Evolutionary conservation across 2,113 vertebrate genomes (phyloP), one percentile per base, ranked within the genome.

Genomic region (Salvelinus fontinalis): DNA sequence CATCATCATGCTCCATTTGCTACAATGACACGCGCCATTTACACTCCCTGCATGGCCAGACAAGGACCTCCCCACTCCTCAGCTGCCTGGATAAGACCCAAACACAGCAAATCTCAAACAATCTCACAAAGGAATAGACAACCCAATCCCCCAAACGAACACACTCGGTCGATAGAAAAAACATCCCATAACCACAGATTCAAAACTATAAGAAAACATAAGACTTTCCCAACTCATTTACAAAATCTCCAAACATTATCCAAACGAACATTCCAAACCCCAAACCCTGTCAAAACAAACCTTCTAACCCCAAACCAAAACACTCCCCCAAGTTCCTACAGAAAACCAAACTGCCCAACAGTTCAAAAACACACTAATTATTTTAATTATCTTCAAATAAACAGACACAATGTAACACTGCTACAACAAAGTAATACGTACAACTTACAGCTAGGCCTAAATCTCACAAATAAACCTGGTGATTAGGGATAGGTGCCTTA

Each of bases 1-100:
- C 78, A 84, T 89, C 86, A 68, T 75, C 79, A 81, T 7, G 75
- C 85, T 91, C 84, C 88, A 90, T 91, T 90, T 90, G 75, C 83
- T 60, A 75, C 86, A 86, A 87, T 86, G 87, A 89, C 86, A 87
- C 72, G 81, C 82, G 77, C 83, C 82, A 79, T 85, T 84, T 85
- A 62, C 68, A 62, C 81, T 85, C 78, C 74, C 81, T 67, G 77
- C 80, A 20, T 74, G 77, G 80, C 67, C 70, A 67, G 73, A 84
- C 72, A 59, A 74, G 66, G 79, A 71, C 74, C 78, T 0, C 26
- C 77, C 69, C 79, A 59, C 78, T 73, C 5, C 39, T 29, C 64
- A 11, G 14, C 62, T 24, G 5, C 39, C 81, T 82, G 81, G 74
- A 78, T 69, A 70, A 27, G 67, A 57, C 65, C 73, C 69, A 65